Conservation (phyloP, 2,113 vertebrate genomes). For the Lampris megalopsis region DNA sequence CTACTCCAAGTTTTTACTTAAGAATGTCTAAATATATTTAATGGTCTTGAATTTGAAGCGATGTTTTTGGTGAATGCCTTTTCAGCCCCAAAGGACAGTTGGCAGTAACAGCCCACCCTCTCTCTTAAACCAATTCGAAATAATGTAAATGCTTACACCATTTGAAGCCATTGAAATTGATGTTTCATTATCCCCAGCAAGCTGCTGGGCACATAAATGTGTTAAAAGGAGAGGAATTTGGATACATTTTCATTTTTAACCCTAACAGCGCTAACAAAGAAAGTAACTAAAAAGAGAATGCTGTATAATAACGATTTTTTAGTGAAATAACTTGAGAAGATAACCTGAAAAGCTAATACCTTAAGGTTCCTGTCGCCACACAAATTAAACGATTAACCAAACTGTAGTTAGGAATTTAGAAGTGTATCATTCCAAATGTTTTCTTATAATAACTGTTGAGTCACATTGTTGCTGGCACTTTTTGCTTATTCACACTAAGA, state of each 20-base stretch:
- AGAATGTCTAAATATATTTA: constrained; percentile 23
- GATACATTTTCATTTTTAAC: background rate
- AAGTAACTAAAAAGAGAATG: background rate
- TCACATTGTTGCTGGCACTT: too few relatives aligned
- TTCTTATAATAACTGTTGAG: too few relatives aligned
- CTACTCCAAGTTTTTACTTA: too few relatives aligned
- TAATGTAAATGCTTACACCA: constrained; percentile 53
- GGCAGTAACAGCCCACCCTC: constrained; percentile 28
- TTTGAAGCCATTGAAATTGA: constrained; percentile 36
- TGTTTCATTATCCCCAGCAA: constrained; percentile 37
- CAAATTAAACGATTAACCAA: too few relatives aligned
- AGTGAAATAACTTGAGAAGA: too few relatives aligned
- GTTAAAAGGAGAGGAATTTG: constrained; percentile 31
- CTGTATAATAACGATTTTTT: too few relatives aligned
- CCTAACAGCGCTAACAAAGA: background rate
- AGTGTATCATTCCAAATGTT: too few relatives aligned
- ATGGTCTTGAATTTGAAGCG: constrained; percentile 12
- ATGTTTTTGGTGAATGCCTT: constrained; percentile 9
- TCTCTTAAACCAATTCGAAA: constrained; percentile 20
- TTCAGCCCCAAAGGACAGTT: constrained; percentile 23
- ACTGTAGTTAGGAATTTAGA: too few relatives aligned
- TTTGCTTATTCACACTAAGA: too few relatives aligned
- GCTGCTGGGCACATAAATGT: constrained; percentile 18
- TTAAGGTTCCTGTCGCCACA: too few relatives aligned
- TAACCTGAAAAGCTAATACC: too few relatives aligned